A percentile compares a stretch with the other conserved stretches of the same genome.
phyloP scores from a whole-genome alignment of 2,888 invertebrate species.

The Zygaena filipendulae region DNA sequence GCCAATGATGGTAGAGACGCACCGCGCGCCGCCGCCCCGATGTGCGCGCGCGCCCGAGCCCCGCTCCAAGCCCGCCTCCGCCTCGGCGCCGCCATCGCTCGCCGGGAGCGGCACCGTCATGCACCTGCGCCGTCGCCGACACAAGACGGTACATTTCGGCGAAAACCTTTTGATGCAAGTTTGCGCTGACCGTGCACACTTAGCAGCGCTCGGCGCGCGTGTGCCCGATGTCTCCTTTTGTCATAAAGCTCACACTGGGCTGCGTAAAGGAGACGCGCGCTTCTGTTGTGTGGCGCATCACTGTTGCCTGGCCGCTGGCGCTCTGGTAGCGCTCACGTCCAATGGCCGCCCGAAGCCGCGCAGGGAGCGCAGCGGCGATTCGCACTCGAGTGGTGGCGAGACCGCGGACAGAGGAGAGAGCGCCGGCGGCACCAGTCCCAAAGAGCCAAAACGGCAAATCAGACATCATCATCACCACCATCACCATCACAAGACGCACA shows the following conservation, averaged over 20 bases:
- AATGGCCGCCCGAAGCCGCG: slow-evolving; percentile 45
- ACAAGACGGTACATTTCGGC: slow-evolving; percentile 83
- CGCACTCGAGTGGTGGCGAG: slow-evolving; percentile 60
- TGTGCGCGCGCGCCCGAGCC: slow-evolving; percentile 55
- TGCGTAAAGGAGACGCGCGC: slow-evolving; percentile 48
- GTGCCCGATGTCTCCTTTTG: slow-evolving; percentile 61
- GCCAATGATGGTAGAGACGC: slow-evolving; percentile 68
- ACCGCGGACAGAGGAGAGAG: slow-evolving; percentile 48
- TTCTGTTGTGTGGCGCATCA: slow-evolving; percentile 64
- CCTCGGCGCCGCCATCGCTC: slow-evolving; percentile 67
- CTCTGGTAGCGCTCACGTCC: slow-evolving; percentile 44
- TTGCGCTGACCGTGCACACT: slow-evolving; percentile 74
- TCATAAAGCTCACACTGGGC: slow-evolving; percentile 55
- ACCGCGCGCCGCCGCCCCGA: slow-evolving; percentile 56
- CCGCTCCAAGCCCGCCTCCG: slow-evolving; percentile 60
- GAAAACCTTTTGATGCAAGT: slow-evolving; percentile 80
- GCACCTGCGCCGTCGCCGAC: slow-evolving; percentile 75
- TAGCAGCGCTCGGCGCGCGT: slow-evolving; percentile 57
- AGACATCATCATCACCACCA: slow-evolving; percentile 51
- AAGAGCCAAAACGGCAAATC: slow-evolving; percentile 40
- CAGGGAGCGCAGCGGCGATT: slow-evolving; percentile 52
- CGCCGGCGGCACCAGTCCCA: slow-evolving; percentile 27
- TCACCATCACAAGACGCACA: slow-evolving; percentile 52
- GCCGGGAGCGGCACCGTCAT: slow-evolving; percentile 61
- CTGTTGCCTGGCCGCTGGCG: slow-evolving; percentile 56